A percentile compares a stretch with the other conserved stretches of the same genome.
Conservation (phyloP, 2,797 vertebrate species). For the Presbytis comata region DNA sequence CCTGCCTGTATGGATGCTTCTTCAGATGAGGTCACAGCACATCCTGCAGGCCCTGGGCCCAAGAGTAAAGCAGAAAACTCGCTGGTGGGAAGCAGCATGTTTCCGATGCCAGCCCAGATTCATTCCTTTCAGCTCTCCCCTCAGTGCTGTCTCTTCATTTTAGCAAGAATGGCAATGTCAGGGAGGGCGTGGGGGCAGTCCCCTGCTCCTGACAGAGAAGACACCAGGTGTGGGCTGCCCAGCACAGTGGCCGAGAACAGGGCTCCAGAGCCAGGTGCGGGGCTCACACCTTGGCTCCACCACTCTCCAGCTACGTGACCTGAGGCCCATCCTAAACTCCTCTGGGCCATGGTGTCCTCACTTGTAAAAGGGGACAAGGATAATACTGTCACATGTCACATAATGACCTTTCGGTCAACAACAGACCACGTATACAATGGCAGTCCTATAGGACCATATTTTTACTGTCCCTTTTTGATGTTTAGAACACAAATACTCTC, state of each 20-base stretch:
- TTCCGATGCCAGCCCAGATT: not conserved
- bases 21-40: not conserved
- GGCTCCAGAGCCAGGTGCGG: fast-evolving
- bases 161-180: fast-evolving
- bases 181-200: fast-evolving
- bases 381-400: not conserved
- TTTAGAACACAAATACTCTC: not conserved
- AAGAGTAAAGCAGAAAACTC: not conserved
- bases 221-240: fast-evolving
- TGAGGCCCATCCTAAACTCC: not conserved
- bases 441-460: not conserved
- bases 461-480: not conserved
- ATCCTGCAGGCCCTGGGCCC: not conserved
- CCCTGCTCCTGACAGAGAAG: not conserved
- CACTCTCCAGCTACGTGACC: not conserved
- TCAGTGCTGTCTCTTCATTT: not conserved
- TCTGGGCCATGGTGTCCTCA: not conserved
- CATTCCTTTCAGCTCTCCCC: not conserved
- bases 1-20: not conserved
- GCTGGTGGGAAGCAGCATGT: not conserved
- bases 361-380: not conserved
- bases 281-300: not conserved
- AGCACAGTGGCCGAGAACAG: fast-evolving
- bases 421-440: fast-evolving
- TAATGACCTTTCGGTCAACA: not conserved